Evolutionary conservation across 2,113 vertebrate genomes (phyloP).

Genomic region (Chloebia gouldiae): DNA sequence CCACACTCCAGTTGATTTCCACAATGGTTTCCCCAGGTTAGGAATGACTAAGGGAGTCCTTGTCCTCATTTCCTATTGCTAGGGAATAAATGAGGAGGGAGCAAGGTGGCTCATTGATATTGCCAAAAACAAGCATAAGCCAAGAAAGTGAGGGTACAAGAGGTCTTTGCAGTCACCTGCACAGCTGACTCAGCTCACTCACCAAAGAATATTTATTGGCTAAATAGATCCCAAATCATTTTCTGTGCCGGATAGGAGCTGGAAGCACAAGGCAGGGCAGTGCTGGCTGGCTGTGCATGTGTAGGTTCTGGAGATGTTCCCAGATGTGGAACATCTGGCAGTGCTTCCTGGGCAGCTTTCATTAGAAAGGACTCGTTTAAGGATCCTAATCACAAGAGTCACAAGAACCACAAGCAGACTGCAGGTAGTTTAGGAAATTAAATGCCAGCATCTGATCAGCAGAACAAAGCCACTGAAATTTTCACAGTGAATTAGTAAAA

Average conservation of each 20-base stretch:
- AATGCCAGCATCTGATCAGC: neutral
- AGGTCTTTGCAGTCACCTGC: neutral
- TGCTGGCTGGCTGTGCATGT: accelerated
- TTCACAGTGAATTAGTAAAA: neutral
- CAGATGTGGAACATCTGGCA: neutral
- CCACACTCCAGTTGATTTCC: neutral
- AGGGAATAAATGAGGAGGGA: neutral
- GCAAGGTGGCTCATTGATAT: neutral
- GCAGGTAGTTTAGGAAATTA: neutral
- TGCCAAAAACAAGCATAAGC: neutral
- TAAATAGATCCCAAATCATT: neutral
- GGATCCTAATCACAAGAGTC: neutral
- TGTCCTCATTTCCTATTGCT: neutral
- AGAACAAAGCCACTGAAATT: neutral
- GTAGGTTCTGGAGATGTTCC: slow-evolving; percentile 23
- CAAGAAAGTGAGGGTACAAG: neutral
- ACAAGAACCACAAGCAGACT: neutral
- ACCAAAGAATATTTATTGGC: neutral
- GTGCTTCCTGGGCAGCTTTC: neutral
- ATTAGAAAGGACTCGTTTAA: neutral
- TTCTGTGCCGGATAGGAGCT: neutral
- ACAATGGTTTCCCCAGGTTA: neutral
- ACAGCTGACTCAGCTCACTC: neutral
- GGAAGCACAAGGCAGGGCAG: neutral
- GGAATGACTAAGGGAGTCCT: neutral